Evolutionary conservation across 2,888 invertebrate genomes (phyloP).

Genomic region (Piscicola geometra): DNA sequence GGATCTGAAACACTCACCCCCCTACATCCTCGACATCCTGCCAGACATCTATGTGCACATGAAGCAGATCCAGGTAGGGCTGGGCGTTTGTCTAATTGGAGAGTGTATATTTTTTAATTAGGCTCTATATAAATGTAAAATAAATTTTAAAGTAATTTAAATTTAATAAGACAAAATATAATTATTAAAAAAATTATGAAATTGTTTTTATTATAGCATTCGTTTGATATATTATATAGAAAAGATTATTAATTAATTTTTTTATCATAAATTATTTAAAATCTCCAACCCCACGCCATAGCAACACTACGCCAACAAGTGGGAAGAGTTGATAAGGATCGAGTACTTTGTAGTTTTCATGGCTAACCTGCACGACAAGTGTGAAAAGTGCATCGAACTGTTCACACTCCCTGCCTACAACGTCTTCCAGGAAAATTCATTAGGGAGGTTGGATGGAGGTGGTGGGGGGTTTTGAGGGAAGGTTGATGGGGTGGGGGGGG

Average conservation of each 20-base stretch:
- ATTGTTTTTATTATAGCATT: not conserved
- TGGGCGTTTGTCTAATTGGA: too few relatives aligned
- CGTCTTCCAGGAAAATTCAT: slow-evolving; percentile 94
- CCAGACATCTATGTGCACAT: slow-evolving; percentile 97
- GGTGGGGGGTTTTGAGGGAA: too few relatives aligned
- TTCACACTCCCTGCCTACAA: slow-evolving; percentile 97
- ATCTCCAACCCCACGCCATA: not conserved
- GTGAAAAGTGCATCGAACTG: slow-evolving; percentile 94
- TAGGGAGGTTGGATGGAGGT: slow-evolving; percentile 17
- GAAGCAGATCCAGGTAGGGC: slow-evolving; percentile 86
- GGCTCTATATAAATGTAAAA: too few relatives aligned
- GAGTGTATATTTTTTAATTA: too few relatives aligned
- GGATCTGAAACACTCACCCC: slow-evolving; percentile 91
- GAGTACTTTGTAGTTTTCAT: slow-evolving; percentile 97
- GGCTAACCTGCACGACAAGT: slow-evolving; percentile 93
- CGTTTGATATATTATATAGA: not conserved
- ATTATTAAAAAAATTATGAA: not conserved
- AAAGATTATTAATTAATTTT: not conserved
- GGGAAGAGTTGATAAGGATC: slow-evolving; percentile 59
- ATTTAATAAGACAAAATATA: too few relatives aligned
- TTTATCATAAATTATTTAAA: not conserved
- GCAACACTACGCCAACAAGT: slow-evolving; percentile 27
- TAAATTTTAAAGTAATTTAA: too few relatives aligned
- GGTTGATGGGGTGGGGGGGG: too few relatives aligned
- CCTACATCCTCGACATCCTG: slow-evolving; percentile 95